Evolutionary conservation across 2,113 vertebrate genomes (phyloP), one percentile per base, ranked within the genome.

Genomic region (Leptodactylus fuscus): DNA sequence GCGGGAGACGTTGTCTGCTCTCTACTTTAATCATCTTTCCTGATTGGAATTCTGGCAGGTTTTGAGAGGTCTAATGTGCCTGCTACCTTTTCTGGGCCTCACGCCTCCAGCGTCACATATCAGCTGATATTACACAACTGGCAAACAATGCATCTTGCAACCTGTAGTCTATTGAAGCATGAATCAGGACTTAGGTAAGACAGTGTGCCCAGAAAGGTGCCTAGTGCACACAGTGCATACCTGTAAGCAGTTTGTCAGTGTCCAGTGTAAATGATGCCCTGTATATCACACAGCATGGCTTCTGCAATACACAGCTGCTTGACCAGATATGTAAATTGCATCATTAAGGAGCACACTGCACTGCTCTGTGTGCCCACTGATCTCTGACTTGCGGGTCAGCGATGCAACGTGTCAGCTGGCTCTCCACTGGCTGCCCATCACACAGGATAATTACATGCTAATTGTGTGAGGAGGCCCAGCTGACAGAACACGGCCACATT

Each of bases 1-100:
- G 88, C 88, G 93, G 94, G 95, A 93, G 94, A 92, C 96, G 93
- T 96, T 97, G 96, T 97, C 95, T 94, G 92, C 90, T 92, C 87
- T 87, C 85, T 93, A 94, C 95, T 97, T 96, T 96, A 96, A 95
- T 95, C 95, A 96, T 97, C 96, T 96, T 95, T 95, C 95, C 93
- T 91, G 93, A 95, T 93, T 95, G 94, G 96, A 95, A 96, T 95
- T 96, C 92, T 95, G 94, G 94, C 93, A 96, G 95, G 92, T 92
- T 80, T 85, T 80, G 65, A 71, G 83, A 85, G 76, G 75, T 69
- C 75, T 80, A 85, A 85, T 80, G 76, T 44, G 76, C 69, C 75
- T 58, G 83, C 76, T 80, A 65, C 76, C 46, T 85, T 38, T 70
- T 77, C 60, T 55, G 62, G 38, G 46, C 75, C 83, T 77, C 46